A percentile compares a stretch with the other conserved stretches of the same genome.
Conservation (phyloP, 2,888 invertebrate genomes). For the Nasonia oneida region DNA sequence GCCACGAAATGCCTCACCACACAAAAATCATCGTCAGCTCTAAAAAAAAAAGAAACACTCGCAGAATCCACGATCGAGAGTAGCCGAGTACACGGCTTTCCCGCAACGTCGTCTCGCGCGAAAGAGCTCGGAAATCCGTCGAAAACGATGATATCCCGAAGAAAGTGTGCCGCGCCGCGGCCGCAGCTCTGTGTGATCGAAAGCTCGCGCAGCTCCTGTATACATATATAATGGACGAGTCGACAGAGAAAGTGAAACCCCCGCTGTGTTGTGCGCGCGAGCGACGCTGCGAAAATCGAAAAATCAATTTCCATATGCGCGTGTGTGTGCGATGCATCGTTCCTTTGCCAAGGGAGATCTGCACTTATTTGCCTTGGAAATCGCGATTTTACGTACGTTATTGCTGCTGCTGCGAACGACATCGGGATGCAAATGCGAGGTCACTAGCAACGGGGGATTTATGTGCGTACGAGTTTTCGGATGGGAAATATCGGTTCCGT, state of each 20-base stretch:
- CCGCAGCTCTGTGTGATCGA: conserved; percentile 30
- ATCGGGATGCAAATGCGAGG: background rate
- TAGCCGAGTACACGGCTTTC: conserved; percentile 39
- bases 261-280: background rate
- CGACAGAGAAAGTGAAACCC: conserved; percentile 51
- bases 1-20: background rate
- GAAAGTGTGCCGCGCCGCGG: conserved; percentile 53
- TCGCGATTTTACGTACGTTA: conserved; percentile 19
- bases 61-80: background rate
- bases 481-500: background rate
- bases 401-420: background rate
- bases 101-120: conserved; percentile 51
- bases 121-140: conserved; percentile 54
- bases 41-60: background rate
- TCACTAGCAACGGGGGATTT: background rate
- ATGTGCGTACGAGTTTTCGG: background rate
- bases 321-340: background rate
- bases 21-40: background rate
- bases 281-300: conserved; percentile 25
- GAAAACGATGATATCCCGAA: conserved; percentile 55
- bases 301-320: conserved; percentile 33
- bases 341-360: background rate
- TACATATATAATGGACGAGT: conserved; percentile 29
- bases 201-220: conserved; percentile 20
- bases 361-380: background rate